These are phyloP conservation scores for roundworm (Caenorhabditis elegans) DNA, from an alignment of 1,140 invertebrate species.

Conservation along the genomic window DNA sequence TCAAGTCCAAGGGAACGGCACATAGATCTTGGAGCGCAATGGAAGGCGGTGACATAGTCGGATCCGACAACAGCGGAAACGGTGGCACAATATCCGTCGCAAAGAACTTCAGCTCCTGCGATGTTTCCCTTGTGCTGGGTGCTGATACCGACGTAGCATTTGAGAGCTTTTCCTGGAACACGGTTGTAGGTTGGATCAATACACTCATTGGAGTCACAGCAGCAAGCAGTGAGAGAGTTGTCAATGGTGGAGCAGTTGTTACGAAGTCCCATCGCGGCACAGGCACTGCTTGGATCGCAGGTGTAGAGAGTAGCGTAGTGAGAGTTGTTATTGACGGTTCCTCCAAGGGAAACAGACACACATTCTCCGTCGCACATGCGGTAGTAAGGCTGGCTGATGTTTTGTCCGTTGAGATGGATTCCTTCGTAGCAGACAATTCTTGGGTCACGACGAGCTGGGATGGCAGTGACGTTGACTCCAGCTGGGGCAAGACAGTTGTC, in stretches of 20 bases:
- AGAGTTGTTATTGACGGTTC: slow-evolving; percentile 20
- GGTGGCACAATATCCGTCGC: slow-evolving; percentile 42
- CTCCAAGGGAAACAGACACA: slow-evolving; percentile 29
- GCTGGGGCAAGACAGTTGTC: slow-evolving; percentile 33
- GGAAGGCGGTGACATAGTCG: slow-evolving; percentile 30
- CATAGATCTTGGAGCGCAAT: slow-evolving; percentile 35
- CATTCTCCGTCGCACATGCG: slow-evolving; percentile 38
- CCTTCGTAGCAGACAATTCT: slow-evolving; percentile 43
- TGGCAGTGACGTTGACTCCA: slow-evolving; percentile 28
- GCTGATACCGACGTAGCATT: slow-evolving; percentile 43
- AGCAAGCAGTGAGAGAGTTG: slow-evolving; percentile 38
- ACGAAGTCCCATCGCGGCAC: slow-evolving; percentile 41
- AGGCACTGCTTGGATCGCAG: slow-evolving; percentile 32
- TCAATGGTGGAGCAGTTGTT: slow-evolving; percentile 41
- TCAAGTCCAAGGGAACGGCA: slow-evolving; percentile 36
- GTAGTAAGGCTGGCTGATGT: slow-evolving; percentile 2
- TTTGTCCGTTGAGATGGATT: slow-evolving; percentile 40
- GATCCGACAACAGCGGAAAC: slow-evolving; percentile 8
- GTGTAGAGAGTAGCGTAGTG: slow-evolving; percentile 38
- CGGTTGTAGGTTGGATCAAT: slow-evolving; percentile 39
- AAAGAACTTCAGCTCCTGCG: slow-evolving; percentile 31
- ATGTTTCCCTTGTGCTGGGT: neutral
- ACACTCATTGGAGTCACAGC: slow-evolving; percentile 44
- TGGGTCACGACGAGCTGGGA: slow-evolving; percentile 21
- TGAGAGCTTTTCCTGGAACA: slow-evolving; percentile 28